phyloP scores from a whole-genome alignment of 2,888 invertebrate genomes.

The Leptogaster cylindrica region DNA sequence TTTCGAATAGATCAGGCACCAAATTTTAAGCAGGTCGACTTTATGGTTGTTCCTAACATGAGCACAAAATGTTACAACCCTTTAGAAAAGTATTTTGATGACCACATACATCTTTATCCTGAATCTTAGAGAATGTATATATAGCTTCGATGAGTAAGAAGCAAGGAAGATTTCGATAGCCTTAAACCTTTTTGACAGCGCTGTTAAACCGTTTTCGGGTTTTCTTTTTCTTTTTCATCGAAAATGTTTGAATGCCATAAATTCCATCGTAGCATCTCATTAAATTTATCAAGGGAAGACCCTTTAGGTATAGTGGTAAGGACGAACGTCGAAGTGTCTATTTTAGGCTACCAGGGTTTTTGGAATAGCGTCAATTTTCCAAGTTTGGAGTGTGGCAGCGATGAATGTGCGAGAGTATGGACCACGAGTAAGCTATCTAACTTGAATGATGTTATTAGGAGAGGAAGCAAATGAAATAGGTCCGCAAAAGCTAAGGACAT shows the following conservation, averaged over 20 bases:
- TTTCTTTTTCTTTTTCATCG: too few species aligned
- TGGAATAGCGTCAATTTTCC: too few species aligned
- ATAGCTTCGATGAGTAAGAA: slow-evolving; percentile 17
- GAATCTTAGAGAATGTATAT: not conserved
- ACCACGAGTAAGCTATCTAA: not conserved
- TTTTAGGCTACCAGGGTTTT: too few species aligned
- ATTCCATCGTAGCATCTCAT: slow-evolving; percentile 29
- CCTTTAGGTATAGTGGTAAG: not conserved
- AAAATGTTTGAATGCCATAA: slow-evolving; percentile 22
- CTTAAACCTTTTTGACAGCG: slow-evolving; percentile 11
- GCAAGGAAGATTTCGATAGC: not conserved
- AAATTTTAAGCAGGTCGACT: slow-evolving; percentile 24
- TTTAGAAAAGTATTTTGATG: slow-evolving; percentile 15
- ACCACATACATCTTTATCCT: slow-evolving; percentile 31
- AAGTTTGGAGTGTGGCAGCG: too few species aligned
- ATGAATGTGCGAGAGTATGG: too few species aligned
- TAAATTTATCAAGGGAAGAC: slow-evolving; percentile 21
- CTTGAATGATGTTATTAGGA: slow-evolving; percentile 24
- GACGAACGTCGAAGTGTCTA: not conserved
- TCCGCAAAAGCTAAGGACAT: slow-evolving; percentile 1
- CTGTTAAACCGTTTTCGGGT: slow-evolving; percentile 25
- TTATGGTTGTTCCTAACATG: slow-evolving; percentile 17
- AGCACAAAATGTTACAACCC: slow-evolving; percentile 24
- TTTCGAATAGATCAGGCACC: not conserved
- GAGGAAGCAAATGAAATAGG: slow-evolving; percentile 16